These are phyloP conservation scores for Eidolon dupreanum DNA, from an alignment of 2,797 vertebrate species.

Conservation along the genomic window DNA sequence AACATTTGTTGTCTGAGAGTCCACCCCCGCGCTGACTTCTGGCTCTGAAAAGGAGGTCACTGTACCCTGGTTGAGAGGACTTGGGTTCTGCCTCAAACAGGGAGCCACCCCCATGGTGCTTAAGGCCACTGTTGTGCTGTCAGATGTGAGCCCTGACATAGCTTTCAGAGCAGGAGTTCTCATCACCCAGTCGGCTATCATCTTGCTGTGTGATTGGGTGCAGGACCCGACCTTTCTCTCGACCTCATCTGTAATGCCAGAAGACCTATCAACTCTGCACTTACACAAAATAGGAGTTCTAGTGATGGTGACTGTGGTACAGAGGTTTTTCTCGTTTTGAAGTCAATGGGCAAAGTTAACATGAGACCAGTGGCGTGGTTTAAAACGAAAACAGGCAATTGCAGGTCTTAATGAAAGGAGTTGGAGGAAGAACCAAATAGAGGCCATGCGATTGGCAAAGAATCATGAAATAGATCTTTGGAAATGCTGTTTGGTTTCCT, in stretches of 20 bases:
- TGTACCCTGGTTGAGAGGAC: not conserved
- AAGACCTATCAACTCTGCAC: not conserved
- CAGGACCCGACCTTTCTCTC: not conserved
- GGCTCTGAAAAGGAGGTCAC: not conserved
- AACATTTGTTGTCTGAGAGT: not conserved
- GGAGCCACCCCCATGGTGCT: not conserved
- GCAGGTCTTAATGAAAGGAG: not conserved
- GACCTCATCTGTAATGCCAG: not conserved
- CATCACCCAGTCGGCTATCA: rapidly evolving
- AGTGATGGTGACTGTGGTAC: not conserved
- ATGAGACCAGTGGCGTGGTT: not conserved
- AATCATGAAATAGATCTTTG: not conserved
- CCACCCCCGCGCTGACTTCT: not conserved
- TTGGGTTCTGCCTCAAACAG: not conserved
- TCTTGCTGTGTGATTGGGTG: not conserved
- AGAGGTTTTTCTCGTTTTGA: not conserved
- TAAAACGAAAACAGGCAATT: not conserved
- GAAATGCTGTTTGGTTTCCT: not conserved
- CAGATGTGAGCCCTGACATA: not conserved
- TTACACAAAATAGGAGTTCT: not conserved
- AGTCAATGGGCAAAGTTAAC: not conserved
- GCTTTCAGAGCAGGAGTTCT: not conserved
- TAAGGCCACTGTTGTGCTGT: rapidly evolving
- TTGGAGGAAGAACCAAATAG: not conserved
- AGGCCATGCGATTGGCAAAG: not conserved